Evolutionary conservation across 2,888 invertebrate genomes (phyloP), one percentile per base, ranked within the genome.

Genomic region (Lydus trimaculatus): DNA sequence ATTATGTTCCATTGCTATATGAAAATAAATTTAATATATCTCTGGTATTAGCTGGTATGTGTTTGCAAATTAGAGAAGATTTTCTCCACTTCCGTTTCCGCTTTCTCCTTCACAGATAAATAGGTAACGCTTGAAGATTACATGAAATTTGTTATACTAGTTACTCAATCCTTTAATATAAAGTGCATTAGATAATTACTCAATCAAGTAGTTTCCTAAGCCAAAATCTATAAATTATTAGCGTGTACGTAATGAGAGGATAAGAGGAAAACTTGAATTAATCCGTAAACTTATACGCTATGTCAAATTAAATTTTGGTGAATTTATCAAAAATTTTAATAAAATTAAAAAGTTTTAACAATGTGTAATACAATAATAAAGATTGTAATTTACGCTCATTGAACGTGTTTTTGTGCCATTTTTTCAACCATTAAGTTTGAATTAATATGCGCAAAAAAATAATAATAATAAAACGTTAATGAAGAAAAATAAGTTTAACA

Each of bases 281-380:
- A n/a, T n/a, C 33, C 39, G 31, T 20, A 43, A 39, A 11, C 31
- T 56, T 65, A 66, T 66, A 28, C 2, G 28, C 28, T 28, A 4
- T 28, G 28, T 4, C 28, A 28, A 2, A 28, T 28, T 66, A 7
- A 66, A 66, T 58, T 62, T 63, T 58, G 61, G n/a, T 67, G 61
- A 67, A 67, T 63, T 67, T 43, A 60, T 60, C 61, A 60, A 60
- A 63, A 67, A 43, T 61, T 43, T 59, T 67, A 67, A 67, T 63
- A 58, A 63, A 67, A 67, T 62, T 63, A 60, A 17, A 66, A 66
- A 66, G 62, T n/a, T 43, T 43, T 6, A 43, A 48, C 43, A 17
- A 8, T 48, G 9, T 9, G 7, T 20, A 9, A 48, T 9, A n/a
- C 11, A 20, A 48, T 23, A 52, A 52, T 52, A 23, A 52, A 23